Conservation (phyloP, 2,113 vertebrate species). For the Leucosticte australis region DNA sequence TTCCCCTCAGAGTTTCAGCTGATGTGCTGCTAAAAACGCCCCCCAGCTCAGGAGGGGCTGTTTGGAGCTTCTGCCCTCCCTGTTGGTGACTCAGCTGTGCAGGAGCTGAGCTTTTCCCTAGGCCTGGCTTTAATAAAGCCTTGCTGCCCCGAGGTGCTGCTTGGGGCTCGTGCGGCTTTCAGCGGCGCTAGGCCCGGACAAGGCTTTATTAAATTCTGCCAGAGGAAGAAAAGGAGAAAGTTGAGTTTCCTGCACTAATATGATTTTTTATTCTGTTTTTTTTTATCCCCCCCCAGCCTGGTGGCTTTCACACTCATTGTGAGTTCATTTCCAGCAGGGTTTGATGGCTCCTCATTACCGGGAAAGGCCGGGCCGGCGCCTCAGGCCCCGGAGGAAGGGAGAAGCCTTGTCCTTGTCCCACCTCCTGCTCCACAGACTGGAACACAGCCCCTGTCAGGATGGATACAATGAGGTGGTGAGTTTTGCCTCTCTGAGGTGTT, state of each 20-base stretch:
- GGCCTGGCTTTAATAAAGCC: slow-evolving; percentile 65
- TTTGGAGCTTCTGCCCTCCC: background rate
- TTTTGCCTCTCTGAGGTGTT: background rate
- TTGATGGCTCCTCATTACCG: background rate
- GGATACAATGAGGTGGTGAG: background rate
- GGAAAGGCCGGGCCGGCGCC: background rate
- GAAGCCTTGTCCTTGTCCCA: background rate
- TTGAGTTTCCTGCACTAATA: slow-evolving; percentile 20
- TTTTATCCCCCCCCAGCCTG: background rate
- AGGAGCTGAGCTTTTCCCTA: background rate
- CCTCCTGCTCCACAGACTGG: background rate
- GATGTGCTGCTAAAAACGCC: background rate
- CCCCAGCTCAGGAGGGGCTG: background rate
- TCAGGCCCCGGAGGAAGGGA: background rate
- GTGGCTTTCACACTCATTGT: background rate
- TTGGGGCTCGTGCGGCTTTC: background rate
- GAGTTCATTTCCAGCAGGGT: background rate
- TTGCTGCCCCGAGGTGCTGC: slow-evolving; percentile 21
- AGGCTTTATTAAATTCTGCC: slow-evolving; percentile 64
- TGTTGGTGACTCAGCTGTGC: background rate
- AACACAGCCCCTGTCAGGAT: background rate
- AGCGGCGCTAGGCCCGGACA: background rate
- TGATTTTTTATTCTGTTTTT: background rate
- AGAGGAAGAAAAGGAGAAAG: slow-evolving; percentile 35
- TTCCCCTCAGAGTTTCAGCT: rapidly evolving